These are phyloP conservation scores for Clostera curtula DNA, from an alignment of 2,888 invertebrate genomes.

Conservation along the genomic window DNA sequence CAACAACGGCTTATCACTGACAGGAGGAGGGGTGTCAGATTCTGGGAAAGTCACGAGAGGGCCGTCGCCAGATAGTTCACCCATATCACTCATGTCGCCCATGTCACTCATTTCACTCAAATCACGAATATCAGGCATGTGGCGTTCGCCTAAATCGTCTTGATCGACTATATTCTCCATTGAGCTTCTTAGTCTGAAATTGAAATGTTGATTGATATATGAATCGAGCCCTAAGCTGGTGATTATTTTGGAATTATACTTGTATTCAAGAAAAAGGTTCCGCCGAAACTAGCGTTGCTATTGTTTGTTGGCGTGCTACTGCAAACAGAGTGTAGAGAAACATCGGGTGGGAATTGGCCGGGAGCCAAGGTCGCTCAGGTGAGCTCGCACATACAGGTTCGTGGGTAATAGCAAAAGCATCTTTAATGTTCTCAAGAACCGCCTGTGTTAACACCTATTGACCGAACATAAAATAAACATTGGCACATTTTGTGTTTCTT, in stretches of 20 bases:
- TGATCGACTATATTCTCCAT: conserved; percentile 87
- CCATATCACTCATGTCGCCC: conserved; percentile 67
- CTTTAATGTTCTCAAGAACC: conserved; percentile 28
- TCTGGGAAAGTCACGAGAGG: conserved; percentile 89
- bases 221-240: conserved; percentile 1
- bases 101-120: conserved; percentile 65
- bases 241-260: conserved; percentile 1
- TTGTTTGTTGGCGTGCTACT: conserved; percentile 68
- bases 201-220: conserved; percentile 3
- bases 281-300: conserved; percentile 52
- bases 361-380: conserved; percentile 70
- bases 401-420: conserved; percentile 38
- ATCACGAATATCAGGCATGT: conserved; percentile 64
- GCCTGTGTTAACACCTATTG: conserved; percentile 38
- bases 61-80: conserved; percentile 66
- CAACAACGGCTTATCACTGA: conserved; percentile 58
- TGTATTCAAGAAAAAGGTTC: conserved; percentile 24
- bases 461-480: conserved; percentile 37
- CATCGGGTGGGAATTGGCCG: conserved; percentile 61
- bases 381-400: conserved; percentile 50
- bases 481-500: conserved; percentile 28
- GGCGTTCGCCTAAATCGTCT: conserved; percentile 62
- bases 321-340: conserved; percentile 57
- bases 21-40: conserved; percentile 81
- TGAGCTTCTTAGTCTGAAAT: conserved; percentile 79